Evolutionary conservation across 2,797 vertebrate genomes (phyloP).

Genomic region (Perodicticus potto): DNA sequence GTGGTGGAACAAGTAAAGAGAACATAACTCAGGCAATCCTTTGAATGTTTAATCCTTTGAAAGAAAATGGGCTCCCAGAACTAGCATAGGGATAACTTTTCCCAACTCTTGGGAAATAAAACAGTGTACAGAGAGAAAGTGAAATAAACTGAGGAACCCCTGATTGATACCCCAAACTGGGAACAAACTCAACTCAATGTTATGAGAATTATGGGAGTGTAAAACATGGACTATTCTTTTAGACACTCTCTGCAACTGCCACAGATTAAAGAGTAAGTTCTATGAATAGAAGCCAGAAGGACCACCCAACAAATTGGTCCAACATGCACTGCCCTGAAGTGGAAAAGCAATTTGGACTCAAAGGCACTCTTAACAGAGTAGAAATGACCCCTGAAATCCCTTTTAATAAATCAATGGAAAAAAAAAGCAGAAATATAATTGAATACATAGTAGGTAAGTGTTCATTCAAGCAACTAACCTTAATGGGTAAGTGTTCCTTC

Average conservation of each 20-base stretch:
- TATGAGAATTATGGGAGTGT: neutral
- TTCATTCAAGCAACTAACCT: neutral
- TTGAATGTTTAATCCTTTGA: neutral
- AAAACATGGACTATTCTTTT: neutral
- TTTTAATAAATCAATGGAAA: neutral
- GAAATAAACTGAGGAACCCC: neutral
- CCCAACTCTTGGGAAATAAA: neutral
- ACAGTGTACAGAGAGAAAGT: neutral
- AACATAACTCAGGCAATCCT: neutral
- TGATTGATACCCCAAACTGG: neutral
- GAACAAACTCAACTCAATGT: neutral
- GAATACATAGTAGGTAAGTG: neutral
- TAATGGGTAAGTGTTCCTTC: neutral
- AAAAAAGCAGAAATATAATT: neutral
- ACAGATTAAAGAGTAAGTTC: neutral
- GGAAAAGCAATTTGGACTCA: neutral
- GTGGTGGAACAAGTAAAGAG: neutral
- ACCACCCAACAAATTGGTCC: neutral
- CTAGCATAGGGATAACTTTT: neutral
- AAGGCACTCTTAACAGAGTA: neutral
- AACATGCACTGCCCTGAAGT: neutral
- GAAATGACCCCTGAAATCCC: too few relatives aligned
- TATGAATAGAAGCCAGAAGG: neutral
- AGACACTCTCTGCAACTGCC: neutral
- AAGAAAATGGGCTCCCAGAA: neutral